Evolutionary conservation across 1,140 invertebrate genomes (phyloP).

Genomic region (Ectropis grisescens): DNA sequence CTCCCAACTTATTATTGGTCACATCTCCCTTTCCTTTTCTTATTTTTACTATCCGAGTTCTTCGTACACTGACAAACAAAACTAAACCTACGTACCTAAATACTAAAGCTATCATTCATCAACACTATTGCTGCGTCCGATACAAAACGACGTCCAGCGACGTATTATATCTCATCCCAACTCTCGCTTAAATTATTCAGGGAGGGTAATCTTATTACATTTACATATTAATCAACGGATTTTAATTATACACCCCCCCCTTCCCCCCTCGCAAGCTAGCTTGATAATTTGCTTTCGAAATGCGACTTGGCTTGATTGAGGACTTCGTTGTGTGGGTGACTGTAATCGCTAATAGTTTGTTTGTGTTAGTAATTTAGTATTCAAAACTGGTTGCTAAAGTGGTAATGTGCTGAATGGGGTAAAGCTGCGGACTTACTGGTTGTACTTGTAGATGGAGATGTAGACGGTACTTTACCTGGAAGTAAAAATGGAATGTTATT

Average conservation of each 20-base stretch:
- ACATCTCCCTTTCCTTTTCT: too few species aligned
- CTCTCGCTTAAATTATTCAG: constrained; percentile 62
- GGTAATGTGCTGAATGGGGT: constrained; percentile 1
- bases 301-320: constrained; percentile 56
- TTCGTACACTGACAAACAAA: too few species aligned
- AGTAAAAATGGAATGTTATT: constrained; percentile 16
- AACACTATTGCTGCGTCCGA: constrained; percentile 30
- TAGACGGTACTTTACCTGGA: constrained; percentile 28
- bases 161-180: constrained; percentile 51
- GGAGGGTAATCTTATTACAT: constrained; percentile 94
- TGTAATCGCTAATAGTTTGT: constrained; percentile 43
- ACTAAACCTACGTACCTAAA: too few species aligned
- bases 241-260: constrained; percentile 87
- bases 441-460: constrained; percentile 2
- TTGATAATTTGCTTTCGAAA: constrained; percentile 62
- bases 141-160: constrained; percentile 56
- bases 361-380: constrained; percentile 30
- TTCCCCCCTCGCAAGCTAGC: constrained; percentile 18
- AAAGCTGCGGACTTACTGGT: constrained; percentile 21
- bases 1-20: too few species aligned
- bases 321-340: constrained; percentile 30
- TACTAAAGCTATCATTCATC: too few species aligned
- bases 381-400: constrained; percentile 17
- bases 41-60: too few species aligned
- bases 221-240: constrained; percentile 98